These are phyloP conservation scores for Chrysina gloriosa DNA, from an alignment of 2,888 invertebrate genomes.

Conservation along the genomic window DNA sequence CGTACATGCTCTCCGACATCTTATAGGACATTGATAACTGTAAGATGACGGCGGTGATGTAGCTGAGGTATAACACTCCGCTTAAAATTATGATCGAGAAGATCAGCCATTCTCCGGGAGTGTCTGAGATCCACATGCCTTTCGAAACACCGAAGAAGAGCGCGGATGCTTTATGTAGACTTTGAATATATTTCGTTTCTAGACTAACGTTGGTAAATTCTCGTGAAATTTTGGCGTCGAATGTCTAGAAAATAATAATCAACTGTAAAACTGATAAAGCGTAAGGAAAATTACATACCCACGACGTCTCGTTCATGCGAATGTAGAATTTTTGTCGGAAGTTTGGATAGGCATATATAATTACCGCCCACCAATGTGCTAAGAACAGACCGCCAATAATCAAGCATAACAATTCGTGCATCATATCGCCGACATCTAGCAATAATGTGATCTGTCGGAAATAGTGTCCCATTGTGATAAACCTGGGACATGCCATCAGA, in stretches of 20 bases:
- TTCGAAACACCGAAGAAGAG: slow-evolving; percentile 16
- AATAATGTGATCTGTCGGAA: slow-evolving; percentile 30
- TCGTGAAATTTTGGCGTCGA: background rate
- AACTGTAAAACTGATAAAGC: too few relatives aligned
- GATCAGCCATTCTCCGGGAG: slow-evolving; percentile 12
- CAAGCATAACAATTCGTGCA: slow-evolving; percentile 31
- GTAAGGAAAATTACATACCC: slow-evolving; percentile 7
- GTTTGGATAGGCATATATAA: slow-evolving; percentile 20
- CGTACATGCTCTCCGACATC: slow-evolving; percentile 31
- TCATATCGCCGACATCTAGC: slow-evolving; percentile 31
- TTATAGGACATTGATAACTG: slow-evolving; percentile 22
- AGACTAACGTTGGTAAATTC: background rate
- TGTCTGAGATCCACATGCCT: slow-evolving; percentile 28
- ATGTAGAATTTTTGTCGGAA: background rate
- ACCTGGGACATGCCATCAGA: background rate
- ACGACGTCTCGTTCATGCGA: background rate
- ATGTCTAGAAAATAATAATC: background rate
- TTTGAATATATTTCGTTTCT: slow-evolving; percentile 14
- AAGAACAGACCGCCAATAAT: slow-evolving; percentile 14
- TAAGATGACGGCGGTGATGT: slow-evolving; percentile 29
- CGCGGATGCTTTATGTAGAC: slow-evolving; percentile 33
- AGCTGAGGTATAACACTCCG: slow-evolving; percentile 20
- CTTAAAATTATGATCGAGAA: slow-evolving; percentile 24
- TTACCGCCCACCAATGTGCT: slow-evolving; percentile 15
- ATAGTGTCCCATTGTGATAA: slow-evolving; percentile 19